A percentile compares a stretch with the other conserved stretches of the same genome.
phyloP scores from a whole-genome alignment of 2,113 vertebrate species.

The Platysteira castanea region DNA sequence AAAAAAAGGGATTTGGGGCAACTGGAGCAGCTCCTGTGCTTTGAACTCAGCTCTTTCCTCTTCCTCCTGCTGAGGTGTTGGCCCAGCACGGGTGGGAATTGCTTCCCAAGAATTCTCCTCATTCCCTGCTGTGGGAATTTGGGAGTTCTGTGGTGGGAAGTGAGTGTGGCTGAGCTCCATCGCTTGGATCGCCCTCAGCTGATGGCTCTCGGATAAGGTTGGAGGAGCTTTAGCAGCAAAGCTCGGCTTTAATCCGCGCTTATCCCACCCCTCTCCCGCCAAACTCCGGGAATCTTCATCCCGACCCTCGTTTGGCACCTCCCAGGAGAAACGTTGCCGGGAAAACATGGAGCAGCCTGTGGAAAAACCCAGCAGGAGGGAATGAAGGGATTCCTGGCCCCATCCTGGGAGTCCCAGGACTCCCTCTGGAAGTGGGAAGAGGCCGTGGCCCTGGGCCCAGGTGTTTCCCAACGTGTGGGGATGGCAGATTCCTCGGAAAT shows the following conservation, averaged over 20 bases:
- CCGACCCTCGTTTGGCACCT: neutral
- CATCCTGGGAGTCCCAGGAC: neutral
- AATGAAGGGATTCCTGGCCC: neutral
- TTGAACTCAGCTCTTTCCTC: neutral
- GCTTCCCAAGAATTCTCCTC: neutral
- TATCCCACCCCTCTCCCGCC: neutral
- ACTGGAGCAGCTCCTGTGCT: neutral
- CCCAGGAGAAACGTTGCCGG: neutral
- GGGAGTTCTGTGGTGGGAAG: neutral
- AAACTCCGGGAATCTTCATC: neutral
- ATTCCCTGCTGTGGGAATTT: neutral
- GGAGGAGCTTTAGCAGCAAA: neutral
- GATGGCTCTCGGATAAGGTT: neutral
- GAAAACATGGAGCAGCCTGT: neutral
- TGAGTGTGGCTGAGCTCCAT: neutral
- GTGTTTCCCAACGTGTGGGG: neutral
- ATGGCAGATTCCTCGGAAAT: neutral
- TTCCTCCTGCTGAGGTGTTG: neutral
- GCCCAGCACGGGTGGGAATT: accelerated
- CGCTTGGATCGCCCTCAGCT: neutral
- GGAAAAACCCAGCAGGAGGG: neutral
- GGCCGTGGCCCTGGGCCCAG: neutral
- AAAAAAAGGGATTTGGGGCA: neutral
- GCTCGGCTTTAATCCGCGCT: neutral
- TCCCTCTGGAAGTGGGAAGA: neutral